These are phyloP conservation scores for Megaceryle alcyon DNA, from an alignment of 2,797 vertebrate genomes.

Conservation along the genomic window DNA sequence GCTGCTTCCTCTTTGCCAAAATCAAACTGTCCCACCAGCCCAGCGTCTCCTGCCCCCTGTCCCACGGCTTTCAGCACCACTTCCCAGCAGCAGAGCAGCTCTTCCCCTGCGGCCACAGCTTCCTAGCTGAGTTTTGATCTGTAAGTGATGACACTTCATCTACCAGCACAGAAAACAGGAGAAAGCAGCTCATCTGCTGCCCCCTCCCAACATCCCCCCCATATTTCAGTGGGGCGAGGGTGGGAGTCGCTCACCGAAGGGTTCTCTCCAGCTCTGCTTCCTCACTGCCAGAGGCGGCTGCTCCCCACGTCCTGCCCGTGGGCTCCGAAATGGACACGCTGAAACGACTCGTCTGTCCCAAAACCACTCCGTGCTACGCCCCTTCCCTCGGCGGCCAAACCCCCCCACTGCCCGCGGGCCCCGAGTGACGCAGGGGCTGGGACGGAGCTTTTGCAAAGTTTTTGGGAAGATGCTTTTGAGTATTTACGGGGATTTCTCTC, in stretches of 20 bases:
- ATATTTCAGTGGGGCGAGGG: not conserved
- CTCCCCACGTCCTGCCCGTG: not conserved
- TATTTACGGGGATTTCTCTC: not conserved
- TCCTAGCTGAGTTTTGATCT: rapidly evolving
- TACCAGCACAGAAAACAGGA: rapidly evolving
- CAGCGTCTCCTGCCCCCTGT: not conserved
- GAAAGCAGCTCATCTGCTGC: not conserved
- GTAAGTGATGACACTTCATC: not conserved
- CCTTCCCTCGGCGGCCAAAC: not conserved
- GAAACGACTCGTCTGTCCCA: not conserved
- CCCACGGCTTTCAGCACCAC: rapidly evolving
- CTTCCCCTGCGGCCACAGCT: rapidly evolving
- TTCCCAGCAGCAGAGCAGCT: not conserved
- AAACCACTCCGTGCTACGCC: not conserved
- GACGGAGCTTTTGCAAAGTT: not conserved
- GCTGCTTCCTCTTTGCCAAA: not conserved
- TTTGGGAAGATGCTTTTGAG: not conserved
- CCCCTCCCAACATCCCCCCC: not conserved
- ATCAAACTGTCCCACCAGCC: no score
- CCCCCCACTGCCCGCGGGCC: not conserved
- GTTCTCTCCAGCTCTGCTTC: not conserved
- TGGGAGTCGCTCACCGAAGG: not conserved
- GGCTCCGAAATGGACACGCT: not conserved
- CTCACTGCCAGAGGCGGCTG: not conserved
- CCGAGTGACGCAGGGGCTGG: constrained; percentile 24